A percentile compares a stretch with the other conserved stretches of the same genome.
These are phyloP conservation scores for Gymnocheta viridis DNA, from an alignment of 2,888 invertebrate species.

Conservation along the genomic window DNA sequence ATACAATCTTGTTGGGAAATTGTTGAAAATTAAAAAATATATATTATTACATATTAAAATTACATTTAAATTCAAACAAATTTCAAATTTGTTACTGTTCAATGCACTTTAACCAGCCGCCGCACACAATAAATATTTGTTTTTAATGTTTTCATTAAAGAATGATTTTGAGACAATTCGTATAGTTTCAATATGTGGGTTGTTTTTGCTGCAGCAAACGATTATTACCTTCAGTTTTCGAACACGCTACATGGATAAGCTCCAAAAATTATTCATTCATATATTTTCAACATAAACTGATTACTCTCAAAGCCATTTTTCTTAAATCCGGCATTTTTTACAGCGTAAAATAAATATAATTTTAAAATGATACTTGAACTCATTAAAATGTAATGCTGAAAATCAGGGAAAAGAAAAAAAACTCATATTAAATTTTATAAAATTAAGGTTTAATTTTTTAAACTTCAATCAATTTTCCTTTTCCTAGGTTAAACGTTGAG, in stretches of 20 bases:
- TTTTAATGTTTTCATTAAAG: slow-evolving; percentile 23
- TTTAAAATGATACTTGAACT: no score
- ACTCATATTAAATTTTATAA: no score
- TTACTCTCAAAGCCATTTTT: no score
- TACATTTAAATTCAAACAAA: neutral
- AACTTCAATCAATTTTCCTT: no score
- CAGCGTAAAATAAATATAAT: no score
- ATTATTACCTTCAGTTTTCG: neutral
- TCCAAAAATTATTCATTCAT: no score
- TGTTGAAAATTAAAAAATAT: neutral
- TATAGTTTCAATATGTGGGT: neutral
- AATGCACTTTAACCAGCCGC: neutral
- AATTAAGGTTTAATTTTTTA: no score
- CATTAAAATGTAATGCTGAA: no score
- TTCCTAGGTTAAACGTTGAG: no score
- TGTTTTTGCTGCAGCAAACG: neutral
- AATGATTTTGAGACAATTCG: neutral
- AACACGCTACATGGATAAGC: neutral
- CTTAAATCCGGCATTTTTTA: no score
- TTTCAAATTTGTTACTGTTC: neutral
- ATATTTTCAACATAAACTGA: no score
- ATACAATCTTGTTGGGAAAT: neutral
- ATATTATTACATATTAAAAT: neutral
- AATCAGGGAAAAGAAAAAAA: no score
- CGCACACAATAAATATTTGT: slow-evolving; percentile 6